These are phyloP conservation scores for Calliopsis andreniformis DNA, from an alignment of 1,140 invertebrate species.

Conservation along the genomic window DNA sequence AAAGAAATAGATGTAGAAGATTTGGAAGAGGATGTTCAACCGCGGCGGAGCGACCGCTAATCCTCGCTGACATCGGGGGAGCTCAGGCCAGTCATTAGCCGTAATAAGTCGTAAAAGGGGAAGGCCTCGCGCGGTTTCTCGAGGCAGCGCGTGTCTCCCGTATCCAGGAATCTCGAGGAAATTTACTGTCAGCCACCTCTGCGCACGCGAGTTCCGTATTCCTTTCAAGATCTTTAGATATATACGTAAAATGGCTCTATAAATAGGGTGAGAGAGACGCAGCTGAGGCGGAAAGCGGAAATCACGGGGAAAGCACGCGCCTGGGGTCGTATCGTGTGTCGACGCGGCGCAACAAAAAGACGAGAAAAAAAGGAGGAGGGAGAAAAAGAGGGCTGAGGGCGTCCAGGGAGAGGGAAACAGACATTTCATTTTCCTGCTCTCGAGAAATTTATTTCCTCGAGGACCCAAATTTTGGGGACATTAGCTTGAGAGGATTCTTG, in stretches of 20 bases:
- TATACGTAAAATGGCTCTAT: constrained; percentile 46
- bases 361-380: constrained; percentile 35
- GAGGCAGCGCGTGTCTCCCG: constrained; percentile 9
- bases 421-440: constrained; percentile 17
- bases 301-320: constrained; percentile 67
- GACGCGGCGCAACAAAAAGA: constrained; percentile 56
- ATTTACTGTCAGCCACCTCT: constrained; percentile 41
- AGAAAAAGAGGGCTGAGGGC: neutral
- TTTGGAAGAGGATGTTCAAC: neutral
- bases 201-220: constrained; percentile 24
- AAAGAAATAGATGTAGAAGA: no score
- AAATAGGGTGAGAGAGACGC: constrained; percentile 57
- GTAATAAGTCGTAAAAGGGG: constrained; percentile 20
- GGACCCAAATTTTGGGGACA: neutral
- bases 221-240: constrained; percentile 35
- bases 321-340: constrained; percentile 66
- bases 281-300: constrained; percentile 73
- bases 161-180: constrained; percentile 25
- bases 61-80: constrained; percentile 16
- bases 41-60: neutral
- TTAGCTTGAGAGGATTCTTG: no score
- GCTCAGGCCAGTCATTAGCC: constrained; percentile 16
- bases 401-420: constrained; percentile 1
- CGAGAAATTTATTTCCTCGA: neutral
- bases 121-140: neutral